Base-by-base conservation (phyloP, 2,113 vertebrate genomes). In the Micromys minutus region DNA sequence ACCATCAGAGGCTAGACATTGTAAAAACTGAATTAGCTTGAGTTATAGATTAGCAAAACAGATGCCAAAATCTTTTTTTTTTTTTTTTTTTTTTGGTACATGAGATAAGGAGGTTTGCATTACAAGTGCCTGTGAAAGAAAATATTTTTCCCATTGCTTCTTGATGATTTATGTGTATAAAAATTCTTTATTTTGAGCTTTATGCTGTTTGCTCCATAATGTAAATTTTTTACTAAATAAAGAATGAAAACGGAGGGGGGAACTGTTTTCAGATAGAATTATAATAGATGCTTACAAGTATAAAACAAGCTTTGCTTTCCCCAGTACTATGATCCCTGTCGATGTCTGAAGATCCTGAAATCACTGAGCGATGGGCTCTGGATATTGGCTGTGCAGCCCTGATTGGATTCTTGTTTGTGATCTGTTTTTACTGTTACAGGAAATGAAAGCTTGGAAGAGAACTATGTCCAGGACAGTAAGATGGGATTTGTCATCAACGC, bases 401-500 rank as follows among this genome's bases (percentile, higher is more conserved):
- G 42, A 12, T 63, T 83, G 2, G 36, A 17, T 76, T 80, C 39
- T 29, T 87, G 45, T 55, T 12, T 61, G 2, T 85, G 26, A 24
- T 0, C 45, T 96, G 11, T 93, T 95, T 77, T 97, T 96, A 21
- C 50, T 93, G 0, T 97, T 98, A 13, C 85, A 99, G 99, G 99
- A 84, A 99, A 99, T 39, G 99, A 99, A 95, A 99, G 99, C 97
- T 98, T 99, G 95, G 99, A 99, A 95, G 99, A 99, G 96, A 99
- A 99, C 97, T 99, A 99, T 7, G 98, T 99, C 17, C 99, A 99
- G 97, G 99, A 99, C 98, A 99, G 99, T 97, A 99, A 99, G 98
- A 99, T 99, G 99, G 99, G 99, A 90, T 99, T 99, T 97, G 99
- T 99, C 97, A 99, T 99, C 98, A 99, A 99, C 34, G 99, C 99